Percentiles rank a stretch among this genome's conserved stretches.
Conservation (phyloP, 2,888 invertebrate species). For the Drosophila peninsularis region DNA sequence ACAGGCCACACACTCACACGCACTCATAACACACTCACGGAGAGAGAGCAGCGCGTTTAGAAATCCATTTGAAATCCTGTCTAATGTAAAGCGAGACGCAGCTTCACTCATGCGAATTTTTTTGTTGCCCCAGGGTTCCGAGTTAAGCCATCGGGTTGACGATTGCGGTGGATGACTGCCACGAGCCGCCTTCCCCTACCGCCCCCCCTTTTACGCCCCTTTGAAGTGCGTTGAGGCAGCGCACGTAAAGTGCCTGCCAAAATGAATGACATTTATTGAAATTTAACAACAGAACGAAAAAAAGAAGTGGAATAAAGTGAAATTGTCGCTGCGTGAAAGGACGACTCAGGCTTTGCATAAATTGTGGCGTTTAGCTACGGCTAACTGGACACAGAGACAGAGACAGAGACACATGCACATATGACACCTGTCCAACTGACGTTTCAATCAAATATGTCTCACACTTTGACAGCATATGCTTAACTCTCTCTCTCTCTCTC, state of each 20-base stretch:
- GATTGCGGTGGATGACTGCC: constrained; percentile 13
- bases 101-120: constrained; percentile 57
- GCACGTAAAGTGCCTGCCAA: constrained; percentile 76
- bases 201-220: constrained; percentile 16
- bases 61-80: constrained; percentile 72
- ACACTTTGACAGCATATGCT: constrained; percentile 33
- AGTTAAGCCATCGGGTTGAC: constrained; percentile 3
- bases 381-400: constrained; percentile 52
- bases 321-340: constrained; percentile 47
- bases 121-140: constrained; percentile 15
- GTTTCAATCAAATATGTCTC: constrained; percentile 63
- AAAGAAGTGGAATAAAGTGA: constrained; percentile 28
- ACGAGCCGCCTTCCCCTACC: constrained; percentile 5
- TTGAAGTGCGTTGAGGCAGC: constrained; percentile 66
- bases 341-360: constrained; percentile 53
- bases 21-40: constrained; percentile 24
- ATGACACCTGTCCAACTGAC: constrained; percentile 58
- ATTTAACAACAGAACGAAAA: constrained; percentile 48
- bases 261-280: constrained; percentile 81
- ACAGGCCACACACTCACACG: background rate
- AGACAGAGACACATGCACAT: background rate
- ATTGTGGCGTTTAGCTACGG: constrained; percentile 76
- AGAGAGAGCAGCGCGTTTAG: constrained; percentile 48
- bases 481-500: background rate
- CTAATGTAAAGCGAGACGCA: constrained; percentile 57